These are phyloP conservation scores for Drosophila miranda DNA, from an alignment of 1,140 invertebrate species.

Conservation along the genomic window DNA sequence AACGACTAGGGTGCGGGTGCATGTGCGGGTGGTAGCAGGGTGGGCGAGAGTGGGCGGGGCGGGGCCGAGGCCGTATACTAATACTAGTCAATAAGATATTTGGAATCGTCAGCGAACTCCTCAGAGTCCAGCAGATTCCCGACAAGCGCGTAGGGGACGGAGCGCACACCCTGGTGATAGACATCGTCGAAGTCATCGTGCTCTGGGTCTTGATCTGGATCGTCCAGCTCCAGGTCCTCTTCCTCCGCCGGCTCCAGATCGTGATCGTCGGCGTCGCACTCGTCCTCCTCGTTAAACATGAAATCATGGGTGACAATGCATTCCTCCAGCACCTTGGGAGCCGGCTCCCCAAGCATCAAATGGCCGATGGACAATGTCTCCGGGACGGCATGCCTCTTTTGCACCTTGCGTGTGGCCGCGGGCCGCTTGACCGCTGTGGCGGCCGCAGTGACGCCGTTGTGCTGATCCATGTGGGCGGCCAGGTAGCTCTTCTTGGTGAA, in stretches of 20 bases:
- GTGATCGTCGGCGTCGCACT: slow-evolving; percentile 18
- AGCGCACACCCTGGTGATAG: slow-evolving; percentile 39
- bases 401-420: slow-evolving; percentile 18
- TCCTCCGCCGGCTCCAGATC: slow-evolving; percentile 19
- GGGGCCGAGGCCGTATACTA: not conserved
- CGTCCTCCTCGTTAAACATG: slow-evolving; percentile 66
- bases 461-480: slow-evolving; percentile 70
- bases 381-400: slow-evolving; percentile 4
- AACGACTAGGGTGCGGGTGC: slow-evolving; percentile 13
- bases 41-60: slow-evolving; percentile 1
- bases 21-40: too few species aligned
- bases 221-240: slow-evolving; percentile 34
- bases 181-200: slow-evolving; percentile 24
- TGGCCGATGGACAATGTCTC: slow-evolving; percentile 21
- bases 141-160: slow-evolving; percentile 49
- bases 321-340: slow-evolving; percentile 61
- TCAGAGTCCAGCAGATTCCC: slow-evolving; percentile 54
- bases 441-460: slow-evolving; percentile 19
- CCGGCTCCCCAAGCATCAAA: slow-evolving; percentile 38
- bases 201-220: slow-evolving; percentile 16
- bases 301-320: slow-evolving; percentile 74
- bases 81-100: slow-evolving; percentile 69
- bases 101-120: slow-evolving; percentile 56
- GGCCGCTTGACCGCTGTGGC: not conserved
- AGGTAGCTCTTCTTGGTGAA: slow-evolving; percentile 81